Base-by-base conservation (phyloP, 2,797 vertebrate species). In the Lacerta bilineata region DNA sequence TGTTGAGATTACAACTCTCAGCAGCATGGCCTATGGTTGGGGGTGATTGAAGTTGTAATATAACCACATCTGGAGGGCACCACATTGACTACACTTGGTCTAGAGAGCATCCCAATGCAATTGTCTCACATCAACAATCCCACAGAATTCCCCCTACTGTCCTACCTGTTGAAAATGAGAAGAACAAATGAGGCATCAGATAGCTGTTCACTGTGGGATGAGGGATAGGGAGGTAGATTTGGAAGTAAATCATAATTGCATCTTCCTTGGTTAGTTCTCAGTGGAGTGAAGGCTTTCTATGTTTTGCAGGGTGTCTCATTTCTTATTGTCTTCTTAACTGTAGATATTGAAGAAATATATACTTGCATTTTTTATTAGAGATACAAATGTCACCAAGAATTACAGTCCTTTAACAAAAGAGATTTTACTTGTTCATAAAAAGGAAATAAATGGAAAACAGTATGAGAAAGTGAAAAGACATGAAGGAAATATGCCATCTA, bases 401-500 rank as follows among this genome's bases (percentile, higher is more conserved):
- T 82, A 66, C 25, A 43, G 0, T 46, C 33, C 29, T 66, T 82
- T 75, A 87, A 18, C 27, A n/a, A 76, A 87, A 39, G 17, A 33
- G 23, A 10, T 86, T 77, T 61, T 68, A 83, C 18, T 46, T 1
- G 59, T 11, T 82, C 18, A 20, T 77, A 8, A 10, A 76, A 89
- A 8, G 61, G 10, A 5, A 91, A 6, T 81, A 83, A 92, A 78
- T 1, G 80, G 68, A 84, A 88, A 41, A 5, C 8, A 74, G 11
- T 8, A 79, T 1, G 71, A 39, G 88, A 46, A 61, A 33, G 46
- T 68, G 27, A 46, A 66, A 17, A 64, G 50, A 69, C n/a, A n/a
- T 83, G 89, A 25, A 20, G 80, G 91, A 84, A 91, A 55, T 85
- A 55, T 82, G 84, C 88, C 79, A 86, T 25, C 88, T 86, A 50